Conservation (phyloP, 2,888 invertebrate genomes). For the Amphipyra tragopoginis region DNA sequence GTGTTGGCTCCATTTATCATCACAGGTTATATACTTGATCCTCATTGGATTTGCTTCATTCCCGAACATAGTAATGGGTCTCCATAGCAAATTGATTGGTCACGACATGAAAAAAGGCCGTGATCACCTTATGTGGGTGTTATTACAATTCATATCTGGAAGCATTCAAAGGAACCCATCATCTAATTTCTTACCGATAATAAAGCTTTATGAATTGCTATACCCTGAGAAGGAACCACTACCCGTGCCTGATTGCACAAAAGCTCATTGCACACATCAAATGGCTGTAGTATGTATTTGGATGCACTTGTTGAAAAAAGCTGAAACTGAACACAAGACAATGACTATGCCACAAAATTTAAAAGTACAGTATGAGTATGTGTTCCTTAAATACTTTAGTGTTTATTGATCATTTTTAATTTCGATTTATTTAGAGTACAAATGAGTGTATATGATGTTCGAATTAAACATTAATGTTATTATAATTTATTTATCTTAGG, state of each 20-base stretch:
- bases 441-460: not conserved
- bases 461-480: not conserved
- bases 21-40: constrained; percentile 98
- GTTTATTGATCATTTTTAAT: not conserved
- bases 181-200: constrained; percentile 96
- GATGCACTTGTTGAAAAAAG: constrained; percentile 98
- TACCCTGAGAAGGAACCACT: constrained; percentile 98
- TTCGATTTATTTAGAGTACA: not conserved
- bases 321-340: constrained; percentile 95
- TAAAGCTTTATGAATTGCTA: constrained; percentile 96
- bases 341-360: constrained; percentile 95
- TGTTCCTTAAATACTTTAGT: constrained; percentile 48
- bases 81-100: constrained; percentile 95
- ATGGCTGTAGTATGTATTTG: constrained; percentile 99
- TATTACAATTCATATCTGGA: constrained; percentile 98
- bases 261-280: constrained; percentile 95
- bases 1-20: constrained; percentile 98
- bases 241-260: constrained; percentile 96
- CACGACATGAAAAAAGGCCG: constrained; percentile 96
- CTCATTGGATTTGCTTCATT: constrained; percentile 98
- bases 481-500: constrained; percentile 77
- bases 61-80: constrained; percentile 96
- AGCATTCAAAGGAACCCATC: constrained; percentile 98
- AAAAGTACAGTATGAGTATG: constrained; percentile 95
- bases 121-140: constrained; percentile 99